Percentiles rank a stretch among this genome's conserved stretches.
These are phyloP conservation scores for Rana temporaria DNA, from an alignment of 2,113 vertebrate genomes.

Conservation along the genomic window DNA sequence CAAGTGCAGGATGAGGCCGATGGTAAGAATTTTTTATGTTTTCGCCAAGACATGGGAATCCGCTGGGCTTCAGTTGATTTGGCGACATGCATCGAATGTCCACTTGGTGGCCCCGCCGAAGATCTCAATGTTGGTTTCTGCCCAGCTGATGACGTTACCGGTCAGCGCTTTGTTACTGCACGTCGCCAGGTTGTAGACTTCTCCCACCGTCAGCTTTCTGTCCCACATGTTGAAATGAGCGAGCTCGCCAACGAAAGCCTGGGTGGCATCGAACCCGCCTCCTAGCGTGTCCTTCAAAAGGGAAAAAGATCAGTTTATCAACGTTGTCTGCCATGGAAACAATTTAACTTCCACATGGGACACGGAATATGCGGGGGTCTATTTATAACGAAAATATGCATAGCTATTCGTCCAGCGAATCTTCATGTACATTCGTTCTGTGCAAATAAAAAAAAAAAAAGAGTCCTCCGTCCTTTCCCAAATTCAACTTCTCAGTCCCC, in stretches of 20 bases:
- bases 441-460: too few relatives aligned
- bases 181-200: conserved; percentile 93
- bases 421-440: too few relatives aligned
- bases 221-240: conserved; percentile 96
- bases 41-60: conserved; percentile 53
- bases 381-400: too few relatives aligned
- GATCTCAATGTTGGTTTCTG: conserved; percentile 89
- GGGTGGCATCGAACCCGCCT: conserved; percentile 94
- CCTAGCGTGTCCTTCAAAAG: conserved; percentile 84
- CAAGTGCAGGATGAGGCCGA: conserved; percentile 40
- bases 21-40: conserved; percentile 25
- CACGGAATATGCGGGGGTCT: too few relatives aligned
- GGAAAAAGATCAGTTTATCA: not conserved
- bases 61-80: conserved; percentile 82
- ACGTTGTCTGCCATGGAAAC: too few relatives aligned
- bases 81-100: conserved; percentile 95
- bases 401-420: too few relatives aligned
- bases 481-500: too few relatives aligned
- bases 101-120: conserved; percentile 94
- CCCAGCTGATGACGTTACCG: conserved; percentile 94
- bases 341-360: too few relatives aligned
- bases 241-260: conserved; percentile 92
- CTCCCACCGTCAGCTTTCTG: conserved; percentile 84
- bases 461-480: too few relatives aligned
- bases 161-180: conserved; percentile 87